Base-by-base conservation (phyloP, 2,888 invertebrate species). In the Erebia epiphron region DNA sequence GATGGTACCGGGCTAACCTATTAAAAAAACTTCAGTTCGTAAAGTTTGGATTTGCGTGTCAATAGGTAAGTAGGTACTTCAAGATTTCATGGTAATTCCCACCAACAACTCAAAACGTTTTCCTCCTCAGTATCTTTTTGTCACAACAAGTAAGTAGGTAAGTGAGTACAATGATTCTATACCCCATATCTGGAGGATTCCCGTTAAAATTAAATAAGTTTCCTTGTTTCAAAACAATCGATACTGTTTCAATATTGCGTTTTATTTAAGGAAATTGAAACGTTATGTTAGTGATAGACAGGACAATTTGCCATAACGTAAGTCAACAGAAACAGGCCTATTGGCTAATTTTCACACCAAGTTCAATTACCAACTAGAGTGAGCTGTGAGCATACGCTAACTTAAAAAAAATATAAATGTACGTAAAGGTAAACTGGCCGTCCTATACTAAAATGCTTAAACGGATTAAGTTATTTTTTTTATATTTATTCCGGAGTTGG, bases 151-250 rank as follows among this genome's bases (percentile, higher is more conserved):
- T 57, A 7, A 7, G 7, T 35, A 10, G 21, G 21, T 9, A 56
- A 57, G 26, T 57, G 2, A 7, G 7, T 35, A 10, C 13, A 57
- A 57, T 57, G 56, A 57, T 57, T 57, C 7, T 18, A 13, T 13
- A 26, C 21, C 56, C 56, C 21, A 7, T 56, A 57, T 57, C 56
- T 57, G 26, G 26, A 26, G 54, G 54, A 54, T 54, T 26, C 26
- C 56, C 14, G 56, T 13, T 14, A 14, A 4, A 50, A n/a, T 50
- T 35, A 35, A 50, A 50, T n/a, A 50, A 26, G 56, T 57, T 57
- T 57, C 56, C 56, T 57, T 57, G 56, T 57, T 57, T 26, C 13
- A 4, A 57, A 21, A 57, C 56, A 2, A 57, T 57, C 56, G 56
- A 57, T 57, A 57, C 14, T 21, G 56, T 56, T 26, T 57, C 13